Base-by-base conservation (phyloP, 1,140 invertebrate species). In the Drosophila pseudoobscura region DNA sequence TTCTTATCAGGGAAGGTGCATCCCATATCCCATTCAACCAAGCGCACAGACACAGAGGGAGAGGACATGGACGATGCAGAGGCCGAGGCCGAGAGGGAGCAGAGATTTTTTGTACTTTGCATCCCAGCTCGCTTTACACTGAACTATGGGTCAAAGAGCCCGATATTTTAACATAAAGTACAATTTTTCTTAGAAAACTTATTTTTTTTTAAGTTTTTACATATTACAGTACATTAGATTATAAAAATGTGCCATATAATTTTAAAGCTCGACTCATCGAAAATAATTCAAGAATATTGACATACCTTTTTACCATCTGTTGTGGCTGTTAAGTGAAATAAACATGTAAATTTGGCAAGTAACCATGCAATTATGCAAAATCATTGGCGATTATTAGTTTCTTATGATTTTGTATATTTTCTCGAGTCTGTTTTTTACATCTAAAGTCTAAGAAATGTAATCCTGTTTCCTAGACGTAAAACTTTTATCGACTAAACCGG, bases 1-100 rank as follows among this genome's bases (percentile, higher is more conserved):
- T 53, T 20, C 31, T 73, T 78, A 78, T 78, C 75, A 47, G 35
- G 52, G 45, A 57, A 75, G 35, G 74, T 76, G 74, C 74, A 69
- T 69, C 74, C 45, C 45, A 52, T 29, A 69, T 62, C 74, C 45
- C 45, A 52, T 29, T 39, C 22, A 31, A 31, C 31, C 9, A 31
- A 9, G 31, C 8, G 31, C 31, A 31, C 8, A 9, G 8, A 3
- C 31, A 31, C 8, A 9, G 8, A 31, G 8, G 47, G 56, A 73
- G 72, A 66, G 44, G 17, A 17, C 17, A 17, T 17, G 17, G 17
- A 17, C 15, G 17, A 17, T 17, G 17, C 17, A 17, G 17, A 17
- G 17, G 17, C 17, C 1, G 20, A 49, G 29, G 24, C 4, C 1
- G 29, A 31, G 29, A 31, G 29, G 35, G 35, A 20, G 11, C 1